Evolutionary conservation across 2,888 invertebrate species (phyloP).

Genomic region (Rotaria sp.): DNA sequence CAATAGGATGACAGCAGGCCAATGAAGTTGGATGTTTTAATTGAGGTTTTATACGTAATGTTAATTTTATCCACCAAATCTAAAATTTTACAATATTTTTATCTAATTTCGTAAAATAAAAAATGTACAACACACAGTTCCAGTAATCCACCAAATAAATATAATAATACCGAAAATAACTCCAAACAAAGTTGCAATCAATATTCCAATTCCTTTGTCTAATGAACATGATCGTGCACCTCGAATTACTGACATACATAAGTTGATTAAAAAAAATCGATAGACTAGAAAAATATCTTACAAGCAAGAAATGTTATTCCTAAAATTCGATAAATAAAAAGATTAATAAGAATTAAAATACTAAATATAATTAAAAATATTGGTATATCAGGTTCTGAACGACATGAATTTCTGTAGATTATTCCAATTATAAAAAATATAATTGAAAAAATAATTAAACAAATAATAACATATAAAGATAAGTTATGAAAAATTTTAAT

Average conservation of each 20-base stretch:
- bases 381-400: background rate
- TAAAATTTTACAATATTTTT: background rate
- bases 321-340: background rate
- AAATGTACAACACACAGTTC: background rate
- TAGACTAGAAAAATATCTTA: background rate
- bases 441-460: background rate
- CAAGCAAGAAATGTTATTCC: background rate
- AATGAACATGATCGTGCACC: background rate
- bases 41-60: background rate
- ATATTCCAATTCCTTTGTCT: background rate
- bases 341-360: background rate
- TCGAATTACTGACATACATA: background rate
- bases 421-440: background rate
- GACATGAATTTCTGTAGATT: background rate
- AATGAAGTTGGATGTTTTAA: background rate
- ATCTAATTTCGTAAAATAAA: background rate
- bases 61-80: background rate
- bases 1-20: background rate
- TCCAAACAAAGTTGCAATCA: background rate
- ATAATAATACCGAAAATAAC: background rate
- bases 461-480: background rate
- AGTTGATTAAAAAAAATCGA: no score
- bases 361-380: background rate
- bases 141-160: background rate
- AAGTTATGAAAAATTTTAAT: background rate